Percentiles rank a stretch among this genome's conserved stretches.
Conservation (phyloP, 1,140 invertebrate genomes). For the Aporrectodea caliginosa region DNA sequence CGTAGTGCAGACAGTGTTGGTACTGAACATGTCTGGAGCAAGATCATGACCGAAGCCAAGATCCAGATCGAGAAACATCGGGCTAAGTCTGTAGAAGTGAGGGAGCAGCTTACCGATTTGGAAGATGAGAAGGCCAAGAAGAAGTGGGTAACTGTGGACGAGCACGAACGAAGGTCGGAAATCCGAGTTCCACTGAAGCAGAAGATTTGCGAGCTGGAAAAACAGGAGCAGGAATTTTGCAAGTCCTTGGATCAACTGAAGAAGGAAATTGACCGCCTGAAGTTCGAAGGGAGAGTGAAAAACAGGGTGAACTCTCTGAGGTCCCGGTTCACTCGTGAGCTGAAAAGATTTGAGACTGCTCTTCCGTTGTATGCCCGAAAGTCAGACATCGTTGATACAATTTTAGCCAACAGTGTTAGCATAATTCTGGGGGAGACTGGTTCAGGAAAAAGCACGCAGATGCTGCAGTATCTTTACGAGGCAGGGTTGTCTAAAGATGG, state of each 20-base stretch:
- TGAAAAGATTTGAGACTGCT: constrained; percentile 35
- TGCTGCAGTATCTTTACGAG: constrained; percentile 47
- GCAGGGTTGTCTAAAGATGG: constrained; percentile 60
- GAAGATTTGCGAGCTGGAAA: constrained; percentile 39
- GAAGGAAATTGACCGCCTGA: constrained; percentile 27
- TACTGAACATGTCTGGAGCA: too few relatives aligned
- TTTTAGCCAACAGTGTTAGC: constrained; percentile 41
- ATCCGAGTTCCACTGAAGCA: too few relatives aligned
- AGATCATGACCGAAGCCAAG: too few relatives aligned
- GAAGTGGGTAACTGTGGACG: too few relatives aligned
- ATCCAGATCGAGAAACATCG: too few relatives aligned
- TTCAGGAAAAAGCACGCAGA: constrained; percentile 68
- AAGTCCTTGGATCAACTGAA: constrained; percentile 27
- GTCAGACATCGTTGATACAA: constrained; percentile 39
- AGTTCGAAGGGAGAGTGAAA: constrained; percentile 23
- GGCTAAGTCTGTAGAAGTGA: too few relatives aligned
- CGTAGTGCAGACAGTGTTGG: too few relatives aligned
- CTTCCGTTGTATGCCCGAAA: constrained; percentile 48
- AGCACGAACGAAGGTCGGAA: too few relatives aligned
- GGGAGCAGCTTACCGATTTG: too few relatives aligned
- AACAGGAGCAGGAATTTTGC: constrained; percentile 39
- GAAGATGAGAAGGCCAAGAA: too few relatives aligned
- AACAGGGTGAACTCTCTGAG: constrained; percentile 33
- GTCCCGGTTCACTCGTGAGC: constrained; percentile 41
- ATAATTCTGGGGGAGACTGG: constrained; percentile 94